Evolutionary conservation across 2,888 invertebrate species (phyloP).

Genomic region (Epinotia nisella): DNA sequence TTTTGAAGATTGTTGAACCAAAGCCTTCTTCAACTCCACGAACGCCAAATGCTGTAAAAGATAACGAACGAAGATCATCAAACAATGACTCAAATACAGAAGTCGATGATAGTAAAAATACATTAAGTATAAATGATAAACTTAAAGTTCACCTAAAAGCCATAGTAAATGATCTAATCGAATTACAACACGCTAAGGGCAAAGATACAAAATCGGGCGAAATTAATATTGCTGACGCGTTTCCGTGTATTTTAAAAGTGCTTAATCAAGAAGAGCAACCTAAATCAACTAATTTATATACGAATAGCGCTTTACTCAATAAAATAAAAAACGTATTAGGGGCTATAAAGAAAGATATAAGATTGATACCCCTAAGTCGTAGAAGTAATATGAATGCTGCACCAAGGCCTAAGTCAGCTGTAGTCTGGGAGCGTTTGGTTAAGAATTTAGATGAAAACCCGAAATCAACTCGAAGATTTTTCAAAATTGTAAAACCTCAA

Average conservation of each 20-base stretch:
- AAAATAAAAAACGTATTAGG: constrained; percentile 64
- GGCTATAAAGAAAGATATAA: constrained; percentile 61
- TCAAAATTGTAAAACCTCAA: constrained; percentile 51
- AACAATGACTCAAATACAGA: constrained; percentile 4
- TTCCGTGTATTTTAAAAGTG: constrained; percentile 74
- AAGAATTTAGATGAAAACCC: constrained; percentile 56
- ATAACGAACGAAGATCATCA: neutral
- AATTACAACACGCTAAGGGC: constrained; percentile 65
- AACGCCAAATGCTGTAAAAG: constrained; percentile 43
- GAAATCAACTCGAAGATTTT: constrained; percentile 56
- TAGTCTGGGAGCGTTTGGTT: constrained; percentile 70
- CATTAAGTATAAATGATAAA: constrained; percentile 64
- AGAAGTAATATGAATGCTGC: constrained; percentile 52
- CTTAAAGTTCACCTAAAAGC: constrained; percentile 71
- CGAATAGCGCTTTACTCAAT: constrained; percentile 45
- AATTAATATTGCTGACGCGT: constrained; percentile 62
- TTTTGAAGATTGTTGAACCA: constrained; percentile 61
- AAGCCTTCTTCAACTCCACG: constrained; percentile 39
- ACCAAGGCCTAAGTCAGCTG: constrained; percentile 65
- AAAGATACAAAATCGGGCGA: constrained; percentile 52
- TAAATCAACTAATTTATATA: constrained; percentile 40
- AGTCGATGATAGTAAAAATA: constrained; percentile 40
- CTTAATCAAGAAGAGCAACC: constrained; percentile 53
- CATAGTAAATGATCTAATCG: constrained; percentile 70
- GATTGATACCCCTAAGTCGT: constrained; percentile 52